Evolutionary conservation across 2,113 vertebrate species (phyloP).

Genomic region (Eulemur rufifrons): DNA sequence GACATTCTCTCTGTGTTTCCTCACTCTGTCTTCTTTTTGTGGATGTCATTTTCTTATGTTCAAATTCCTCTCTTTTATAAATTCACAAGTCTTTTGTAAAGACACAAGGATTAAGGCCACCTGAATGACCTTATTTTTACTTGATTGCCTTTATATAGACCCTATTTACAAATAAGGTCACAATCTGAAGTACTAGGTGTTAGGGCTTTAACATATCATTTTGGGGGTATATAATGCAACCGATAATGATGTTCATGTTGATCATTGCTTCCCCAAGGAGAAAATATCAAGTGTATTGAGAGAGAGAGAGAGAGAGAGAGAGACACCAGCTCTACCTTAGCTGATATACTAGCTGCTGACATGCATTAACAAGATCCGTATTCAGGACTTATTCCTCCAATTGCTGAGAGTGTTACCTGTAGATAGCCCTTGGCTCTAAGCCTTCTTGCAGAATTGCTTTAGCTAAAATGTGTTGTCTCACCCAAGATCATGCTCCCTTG

Average conservation of each 20-base stretch:
- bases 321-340: background rate
- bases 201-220: background rate
- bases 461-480: background rate
- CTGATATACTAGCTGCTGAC: too few species aligned
- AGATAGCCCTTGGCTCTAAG: background rate
- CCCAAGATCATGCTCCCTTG: background rate
- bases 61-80: background rate
- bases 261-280: background rate
- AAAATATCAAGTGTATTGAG: background rate
- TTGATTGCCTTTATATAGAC: background rate
- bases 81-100: background rate
- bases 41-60: background rate
- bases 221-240: background rate
- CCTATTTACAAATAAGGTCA: background rate
- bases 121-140: background rate
- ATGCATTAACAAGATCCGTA: background rate
- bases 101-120: background rate
- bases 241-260: background rate
- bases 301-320: background rate
- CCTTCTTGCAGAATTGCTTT: background rate
- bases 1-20: background rate
- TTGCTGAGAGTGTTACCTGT: background rate
- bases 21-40: background rate
- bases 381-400: background rate
- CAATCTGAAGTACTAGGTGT: background rate